Evolutionary conservation across 2,113 vertebrate genomes (phyloP), one percentile per base, ranked within the genome.

Genomic region (Murina feae): DNA sequence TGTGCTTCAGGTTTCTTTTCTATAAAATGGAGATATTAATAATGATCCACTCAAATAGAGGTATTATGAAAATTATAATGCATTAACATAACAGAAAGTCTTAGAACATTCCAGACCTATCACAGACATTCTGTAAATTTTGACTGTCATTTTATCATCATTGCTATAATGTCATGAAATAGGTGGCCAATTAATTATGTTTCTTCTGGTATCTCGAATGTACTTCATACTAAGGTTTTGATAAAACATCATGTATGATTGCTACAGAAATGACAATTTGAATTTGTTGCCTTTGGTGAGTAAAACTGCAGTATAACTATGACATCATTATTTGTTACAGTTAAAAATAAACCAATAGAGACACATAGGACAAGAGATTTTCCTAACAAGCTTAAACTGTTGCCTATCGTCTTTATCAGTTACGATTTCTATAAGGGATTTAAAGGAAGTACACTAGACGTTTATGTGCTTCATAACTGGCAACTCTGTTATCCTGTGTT

Each of bases 281-380:
- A 88, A 87, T 85, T 74, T 75, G 32, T 66, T 87, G 90, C 66
- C 32, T 92, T 87, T 55, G 66, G 35, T 75, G 78, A 86, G 53
- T 55, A 96, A 63, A 91, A 84, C 85, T 55, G 76, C 51, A 90
- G 76, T 23, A 65, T 68, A 74, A 69, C 63, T 39, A 49, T 44
- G 35, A 13, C 39, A 21, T 79, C 90, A 65, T 96, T 91, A 44
- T 55, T 84, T 78, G 18, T 93, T 88, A 78, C 39, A 58, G 80
- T 88, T 95, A 96, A 97, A 96, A 96, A 94, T 95, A 93, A 96
- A 96, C 30, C 25, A 39, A 39, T n/a, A 14, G 16, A 86, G 53
- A 32, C 13, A 35, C 60, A 25, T 2, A 28, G 66, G 58, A 66
- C 20, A 10, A 1, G 7, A 58, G 69, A 32, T 72, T 85, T 84